Conservation (phyloP, 2,888 invertebrate genomes). For the Meteorus colon region DNA sequence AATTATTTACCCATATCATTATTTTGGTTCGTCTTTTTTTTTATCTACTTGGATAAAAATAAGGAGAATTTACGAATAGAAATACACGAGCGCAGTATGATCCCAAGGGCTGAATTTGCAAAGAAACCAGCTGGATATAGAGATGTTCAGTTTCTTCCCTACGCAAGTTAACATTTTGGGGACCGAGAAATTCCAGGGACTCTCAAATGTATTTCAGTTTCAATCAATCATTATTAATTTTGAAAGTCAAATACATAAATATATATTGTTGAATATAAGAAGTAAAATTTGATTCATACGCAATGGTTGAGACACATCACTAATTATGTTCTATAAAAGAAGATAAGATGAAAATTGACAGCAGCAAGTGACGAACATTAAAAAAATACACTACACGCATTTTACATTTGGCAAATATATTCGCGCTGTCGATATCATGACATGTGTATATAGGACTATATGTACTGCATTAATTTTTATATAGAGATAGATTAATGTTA, state of each 20-base stretch:
- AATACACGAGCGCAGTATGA: slow-evolving; percentile 39
- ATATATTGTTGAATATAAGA: background rate
- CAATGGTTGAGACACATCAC: background rate
- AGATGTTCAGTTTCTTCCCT: slow-evolving; percentile 57
- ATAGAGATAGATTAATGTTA: background rate
- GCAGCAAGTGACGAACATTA: slow-evolving; percentile 31
- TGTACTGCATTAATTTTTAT: background rate
- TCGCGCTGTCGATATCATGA: background rate
- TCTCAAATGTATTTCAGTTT: slow-evolving; percentile 44
- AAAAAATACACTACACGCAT: slow-evolving; percentile 39
- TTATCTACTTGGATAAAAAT: slow-evolving; percentile 3
- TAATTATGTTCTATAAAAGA: background rate
- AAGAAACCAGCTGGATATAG: slow-evolving; percentile 69
- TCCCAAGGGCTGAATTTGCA: slow-evolving; percentile 64
- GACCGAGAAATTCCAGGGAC: slow-evolving; percentile 49
- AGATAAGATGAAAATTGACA: background rate
- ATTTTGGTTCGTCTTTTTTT: slow-evolving; percentile 45
- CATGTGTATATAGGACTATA: background rate
- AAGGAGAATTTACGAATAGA: slow-evolving; percentile 25
- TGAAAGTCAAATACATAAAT: slow-evolving; percentile 50
- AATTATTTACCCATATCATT: slow-evolving; percentile 38
- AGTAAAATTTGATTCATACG: background rate
- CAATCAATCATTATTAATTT: background rate
- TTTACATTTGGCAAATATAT: slow-evolving; percentile 54
- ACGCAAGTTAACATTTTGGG: slow-evolving; percentile 47